These are phyloP conservation scores for Sebastes umbrosus DNA, from an alignment of 2,797 vertebrate genomes.

Conservation along the genomic window DNA sequence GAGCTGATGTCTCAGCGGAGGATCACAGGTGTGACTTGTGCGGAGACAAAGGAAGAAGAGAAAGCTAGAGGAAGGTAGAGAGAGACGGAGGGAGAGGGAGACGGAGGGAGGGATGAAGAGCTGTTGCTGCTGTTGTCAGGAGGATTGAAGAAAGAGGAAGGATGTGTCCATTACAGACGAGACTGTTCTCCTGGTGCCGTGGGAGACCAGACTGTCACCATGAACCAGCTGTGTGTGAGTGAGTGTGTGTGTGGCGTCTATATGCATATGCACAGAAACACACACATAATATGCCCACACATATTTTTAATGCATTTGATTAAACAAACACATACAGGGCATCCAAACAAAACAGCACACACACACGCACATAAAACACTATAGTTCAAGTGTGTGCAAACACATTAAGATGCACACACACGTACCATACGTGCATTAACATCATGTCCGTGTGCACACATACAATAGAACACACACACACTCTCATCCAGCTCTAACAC, in stretches of 20 bases:
- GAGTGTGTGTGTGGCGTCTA: not conserved
- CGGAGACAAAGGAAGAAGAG: slow-evolving; percentile 53
- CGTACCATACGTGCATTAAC: not conserved
- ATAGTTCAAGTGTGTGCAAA: not conserved
- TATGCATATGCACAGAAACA: not conserved
- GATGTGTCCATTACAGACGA: slow-evolving; percentile 72
- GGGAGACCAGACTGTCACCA: slow-evolving; percentile 63
- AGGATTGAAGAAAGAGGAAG: slow-evolving; percentile 64
- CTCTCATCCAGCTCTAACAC: slow-evolving; percentile 45
- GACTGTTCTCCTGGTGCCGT: slow-evolving; percentile 57
- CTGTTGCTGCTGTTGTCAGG: slow-evolving; percentile 63
- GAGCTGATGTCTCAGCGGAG: slow-evolving; percentile 58
- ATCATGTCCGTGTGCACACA: slow-evolving; percentile 2
- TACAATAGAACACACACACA: slow-evolving; percentile 19
- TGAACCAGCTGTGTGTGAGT: slow-evolving; percentile 59
- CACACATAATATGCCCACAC: not conserved
- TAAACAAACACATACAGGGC: not conserved
- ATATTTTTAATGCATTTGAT: not conserved
- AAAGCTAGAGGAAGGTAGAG: slow-evolving; percentile 35
- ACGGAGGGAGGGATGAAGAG: slow-evolving; percentile 52
- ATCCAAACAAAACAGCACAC: not conserved
- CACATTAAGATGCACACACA: slow-evolving; percentile 10
- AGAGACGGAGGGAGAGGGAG: slow-evolving; percentile 19
- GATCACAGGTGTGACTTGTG: slow-evolving; percentile 73
- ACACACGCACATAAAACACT: not conserved